Conservation (phyloP, 1,140 invertebrate species). For the Atta cephalotes region DNA sequence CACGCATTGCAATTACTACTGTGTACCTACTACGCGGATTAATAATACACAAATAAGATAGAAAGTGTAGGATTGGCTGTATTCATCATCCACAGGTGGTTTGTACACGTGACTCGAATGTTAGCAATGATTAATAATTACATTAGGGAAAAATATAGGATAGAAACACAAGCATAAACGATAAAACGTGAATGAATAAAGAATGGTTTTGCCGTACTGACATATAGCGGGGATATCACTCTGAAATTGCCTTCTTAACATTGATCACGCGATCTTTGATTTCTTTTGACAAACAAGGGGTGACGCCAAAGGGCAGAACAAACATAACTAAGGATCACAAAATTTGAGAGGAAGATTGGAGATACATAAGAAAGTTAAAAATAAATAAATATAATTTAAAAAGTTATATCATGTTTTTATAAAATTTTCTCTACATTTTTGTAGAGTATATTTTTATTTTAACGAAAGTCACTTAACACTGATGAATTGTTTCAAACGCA, state of each 20-base stretch:
- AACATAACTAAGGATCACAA: not conserved
- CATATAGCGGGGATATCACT: not conserved
- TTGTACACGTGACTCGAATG: slow-evolving; percentile 19
- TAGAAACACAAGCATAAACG: not conserved
- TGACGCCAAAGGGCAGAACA: no score
- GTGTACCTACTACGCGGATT: not conserved
- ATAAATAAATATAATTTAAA: not conserved
- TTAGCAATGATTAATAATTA: slow-evolving; percentile 20
- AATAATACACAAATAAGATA: slow-evolving; percentile 21
- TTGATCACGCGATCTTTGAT: not conserved
- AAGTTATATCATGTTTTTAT: not conserved
- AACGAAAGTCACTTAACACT: slow-evolving; percentile 38
- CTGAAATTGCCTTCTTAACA: slow-evolving; percentile 21
- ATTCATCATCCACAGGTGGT: slow-evolving; percentile 54
- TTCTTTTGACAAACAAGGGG: slow-evolving; percentile 8
- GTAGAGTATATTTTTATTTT: not conserved
- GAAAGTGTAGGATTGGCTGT: not conserved
- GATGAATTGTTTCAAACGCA: not conserved
- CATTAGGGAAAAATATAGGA: not conserved
- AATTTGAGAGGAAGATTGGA: not conserved
- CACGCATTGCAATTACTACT: not conserved
- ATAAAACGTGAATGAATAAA: not conserved
- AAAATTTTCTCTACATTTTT: not conserved
- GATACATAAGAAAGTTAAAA: not conserved
- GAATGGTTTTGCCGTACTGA: not conserved